Evolutionary conservation across 2,797 vertebrate genomes (phyloP).

Genomic region (Tympanoctomys barrerae): DNA sequence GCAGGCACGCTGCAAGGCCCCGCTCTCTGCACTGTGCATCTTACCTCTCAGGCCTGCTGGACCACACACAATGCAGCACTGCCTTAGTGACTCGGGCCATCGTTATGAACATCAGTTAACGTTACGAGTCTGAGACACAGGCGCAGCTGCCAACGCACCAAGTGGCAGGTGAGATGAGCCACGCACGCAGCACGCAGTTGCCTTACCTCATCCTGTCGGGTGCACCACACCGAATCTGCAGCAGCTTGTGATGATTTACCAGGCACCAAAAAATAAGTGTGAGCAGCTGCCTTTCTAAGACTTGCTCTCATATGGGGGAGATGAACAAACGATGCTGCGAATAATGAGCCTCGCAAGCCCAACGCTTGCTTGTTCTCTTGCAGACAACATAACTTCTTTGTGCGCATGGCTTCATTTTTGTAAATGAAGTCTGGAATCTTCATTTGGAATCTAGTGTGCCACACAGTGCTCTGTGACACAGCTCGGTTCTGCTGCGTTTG

Average conservation of each 20-base stretch:
- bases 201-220: slow-evolving; percentile 67
- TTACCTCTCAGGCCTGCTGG: neutral
- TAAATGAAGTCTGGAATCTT: slow-evolving; percentile 10
- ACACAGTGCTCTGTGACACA: neutral
- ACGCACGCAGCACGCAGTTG: slow-evolving; percentile 62
- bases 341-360: slow-evolving; percentile 53
- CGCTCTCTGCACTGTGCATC: neutral
- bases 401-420: neutral
- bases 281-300: slow-evolving; percentile 69
- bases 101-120: slow-evolving; percentile 67
- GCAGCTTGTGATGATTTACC: slow-evolving; percentile 70
- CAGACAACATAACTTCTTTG: slow-evolving; percentile 17
- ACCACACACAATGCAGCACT: slow-evolving; percentile 56
- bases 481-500: neutral
- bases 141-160: slow-evolving; percentile 59
- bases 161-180: slow-evolving; percentile 65
- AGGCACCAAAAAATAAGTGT: slow-evolving; percentile 43
- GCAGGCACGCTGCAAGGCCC: neutral
- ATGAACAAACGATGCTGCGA: slow-evolving; percentile 35
- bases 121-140: slow-evolving; percentile 62
- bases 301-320: slow-evolving; percentile 11
- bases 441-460: neutral
- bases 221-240: neutral
- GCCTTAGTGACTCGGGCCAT: slow-evolving; percentile 62
- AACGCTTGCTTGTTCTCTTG: slow-evolving; percentile 27